phyloP scores from a whole-genome alignment of 1,140 invertebrate genomes.

The Halictus rubicundus region DNA sequence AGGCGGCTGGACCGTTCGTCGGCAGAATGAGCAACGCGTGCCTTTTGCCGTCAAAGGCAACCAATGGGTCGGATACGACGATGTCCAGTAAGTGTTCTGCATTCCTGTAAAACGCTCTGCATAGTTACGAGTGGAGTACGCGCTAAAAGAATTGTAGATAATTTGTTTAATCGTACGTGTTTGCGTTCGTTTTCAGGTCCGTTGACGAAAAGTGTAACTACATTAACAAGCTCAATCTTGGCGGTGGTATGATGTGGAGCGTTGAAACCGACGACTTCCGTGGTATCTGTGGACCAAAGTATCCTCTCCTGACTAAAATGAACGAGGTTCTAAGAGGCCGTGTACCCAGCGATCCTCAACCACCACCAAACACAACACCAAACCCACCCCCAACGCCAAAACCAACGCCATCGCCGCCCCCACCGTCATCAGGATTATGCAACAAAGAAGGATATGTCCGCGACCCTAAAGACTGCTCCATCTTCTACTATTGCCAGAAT shows the following conservation, averaged over 20 bases:
- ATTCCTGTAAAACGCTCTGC: no score
- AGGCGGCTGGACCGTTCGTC: conserved; percentile 79
- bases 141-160: no score
- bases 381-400: not conserved
- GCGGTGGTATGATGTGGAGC: conserved; percentile 87
- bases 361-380: no score
- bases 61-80: conserved; percentile 90
- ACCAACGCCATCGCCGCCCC: not conserved
- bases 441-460: conserved; percentile 59
- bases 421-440: conserved; percentile 54
- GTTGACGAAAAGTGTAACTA: conserved; percentile 82
- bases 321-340: conserved; percentile 73
- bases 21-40: conserved; percentile 81
- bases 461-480: conserved; percentile 59
- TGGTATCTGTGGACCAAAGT: conserved; percentile 83
- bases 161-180: not conserved
- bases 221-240: conserved; percentile 80
- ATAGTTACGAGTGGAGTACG: no score
- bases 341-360: no score
- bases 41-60: conserved; percentile 84
- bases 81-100: conserved; percentile 77
- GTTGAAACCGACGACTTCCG: conserved; percentile 88
- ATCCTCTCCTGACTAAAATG: conserved; percentile 83
- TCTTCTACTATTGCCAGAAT: conserved; percentile 63
- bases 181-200: conserved; percentile 71